Base-by-base conservation (phyloP, 1,140 invertebrate genomes). In the Calliphora vicina region DNA sequence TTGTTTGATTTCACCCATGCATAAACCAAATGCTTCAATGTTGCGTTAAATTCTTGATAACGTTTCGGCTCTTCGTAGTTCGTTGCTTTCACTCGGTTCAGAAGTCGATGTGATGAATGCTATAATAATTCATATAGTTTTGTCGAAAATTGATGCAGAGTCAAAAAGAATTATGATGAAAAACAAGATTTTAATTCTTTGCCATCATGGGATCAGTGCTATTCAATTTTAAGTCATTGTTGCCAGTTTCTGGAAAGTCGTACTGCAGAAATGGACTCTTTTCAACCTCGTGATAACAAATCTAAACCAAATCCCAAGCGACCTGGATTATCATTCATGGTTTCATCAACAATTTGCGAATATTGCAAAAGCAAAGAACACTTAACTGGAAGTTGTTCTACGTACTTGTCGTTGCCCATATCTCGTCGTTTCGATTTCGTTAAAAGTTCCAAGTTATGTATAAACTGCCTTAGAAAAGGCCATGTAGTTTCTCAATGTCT, bases 201-300 rank as follows among this genome's bases (percentile, higher is more conserved):
- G 80, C 57, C 80, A 20, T 81, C 80, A 17, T 81, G 80, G 80
- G 80, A 81, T 20, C 8, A 67, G 15, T 81, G 80, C n/a, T 81
- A 81, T 81, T 9, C 13, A 20, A 61, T 67, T 27, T 67, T 81
- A 81, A 81, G 27, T 81, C 80, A 26, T 35, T 57, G 57, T 67
- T 81, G 80, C 12, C 80, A 81, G 20, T 81, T 67, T 67, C 27
- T 81, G 1, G 80, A 81, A 71, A 67, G 80, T 13, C 45, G 61
- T 67, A 23, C 61, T 23, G 17, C 61, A 20, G 61, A 67, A 67
- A 20, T 17, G 8, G 20, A 67, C 6, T 67, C 20, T 9, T 9
- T 20, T 67, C 61, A 23, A 20, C 13, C 8, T 20, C 61, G n/a
- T 67, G 61, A 67, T 23, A 67, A 9, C 10, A 67, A 67, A 67